phyloP scores from a whole-genome alignment of 2,888 invertebrate genomes.

The Epinotia nisella region DNA sequence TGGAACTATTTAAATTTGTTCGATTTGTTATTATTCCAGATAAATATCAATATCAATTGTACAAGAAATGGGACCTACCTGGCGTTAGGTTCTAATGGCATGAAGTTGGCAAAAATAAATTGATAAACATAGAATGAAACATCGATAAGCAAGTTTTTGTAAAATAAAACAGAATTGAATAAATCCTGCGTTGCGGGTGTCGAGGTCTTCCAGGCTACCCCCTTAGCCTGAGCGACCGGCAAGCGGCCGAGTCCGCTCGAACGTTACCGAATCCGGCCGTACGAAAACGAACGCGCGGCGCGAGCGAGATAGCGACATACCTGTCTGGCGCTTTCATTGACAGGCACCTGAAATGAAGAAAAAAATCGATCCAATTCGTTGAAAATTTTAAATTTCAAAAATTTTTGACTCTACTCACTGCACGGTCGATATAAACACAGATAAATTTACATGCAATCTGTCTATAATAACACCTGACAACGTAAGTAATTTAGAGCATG shows the following conservation, averaged over 20 bases:
- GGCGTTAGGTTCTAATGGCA: slow-evolving; percentile 47
- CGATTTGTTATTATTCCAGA: slow-evolving; percentile 33
- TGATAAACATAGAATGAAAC: slow-evolving; percentile 73
- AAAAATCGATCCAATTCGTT: slow-evolving; percentile 87
- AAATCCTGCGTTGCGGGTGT: slow-evolving; percentile 81
- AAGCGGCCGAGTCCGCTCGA: slow-evolving; percentile 74
- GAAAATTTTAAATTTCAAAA: slow-evolving; percentile 83
- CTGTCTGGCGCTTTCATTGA: slow-evolving; percentile 90
- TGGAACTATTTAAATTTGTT: slow-evolving; percentile 44
- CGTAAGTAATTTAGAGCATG: slow-evolving; percentile 29
- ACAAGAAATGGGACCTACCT: slow-evolving; percentile 75
- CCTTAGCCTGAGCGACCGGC: slow-evolving; percentile 71
- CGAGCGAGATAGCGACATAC: slow-evolving; percentile 84
- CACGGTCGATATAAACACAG: slow-evolving; percentile 68
- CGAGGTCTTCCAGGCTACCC: slow-evolving; percentile 83
- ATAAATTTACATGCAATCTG: slow-evolving; percentile 82
- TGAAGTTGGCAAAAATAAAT: slow-evolving; percentile 55
- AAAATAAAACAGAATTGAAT: slow-evolving; percentile 75
- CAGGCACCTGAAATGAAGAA: slow-evolving; percentile 90
- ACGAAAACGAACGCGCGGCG: slow-evolving; percentile 78
- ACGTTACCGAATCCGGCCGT: slow-evolving; percentile 79
- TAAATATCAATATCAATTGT: slow-evolving; percentile 65
- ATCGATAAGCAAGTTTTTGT: slow-evolving; percentile 81
- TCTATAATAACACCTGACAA: slow-evolving; percentile 18
- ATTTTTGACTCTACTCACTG: slow-evolving; percentile 62